phyloP scores from a whole-genome alignment of 1,140 invertebrate species.

The Ericerus pela region DNA sequence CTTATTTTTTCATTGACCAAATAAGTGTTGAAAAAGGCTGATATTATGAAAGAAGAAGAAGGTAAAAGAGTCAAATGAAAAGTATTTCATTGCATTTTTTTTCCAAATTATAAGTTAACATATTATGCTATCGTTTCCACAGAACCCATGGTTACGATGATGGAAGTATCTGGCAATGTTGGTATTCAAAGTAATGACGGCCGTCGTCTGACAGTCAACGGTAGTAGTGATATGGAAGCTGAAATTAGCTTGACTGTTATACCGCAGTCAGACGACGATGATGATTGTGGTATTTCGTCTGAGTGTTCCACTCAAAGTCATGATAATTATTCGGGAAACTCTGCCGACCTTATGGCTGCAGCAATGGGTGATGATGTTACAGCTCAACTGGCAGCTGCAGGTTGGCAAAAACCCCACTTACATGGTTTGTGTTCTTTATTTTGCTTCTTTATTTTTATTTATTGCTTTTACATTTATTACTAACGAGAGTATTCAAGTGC shows the following conservation, averaged over 20 bases:
- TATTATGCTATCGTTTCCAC: background rate
- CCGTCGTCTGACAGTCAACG: background rate
- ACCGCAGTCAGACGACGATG: constrained; percentile 38
- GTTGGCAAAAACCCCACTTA: constrained; percentile 43
- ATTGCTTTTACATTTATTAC: constrained; percentile 9
- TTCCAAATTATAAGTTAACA: background rate
- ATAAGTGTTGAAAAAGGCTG: background rate
- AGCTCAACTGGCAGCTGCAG: constrained; percentile 85
- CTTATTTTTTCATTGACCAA: background rate
- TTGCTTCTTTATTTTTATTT: constrained; percentile 14
- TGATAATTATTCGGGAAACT: constrained; percentile 45
- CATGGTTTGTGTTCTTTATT: constrained; percentile 34
- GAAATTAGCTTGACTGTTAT: constrained; percentile 10
- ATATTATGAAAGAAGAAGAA: constrained; percentile 2
- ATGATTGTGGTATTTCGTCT: constrained; percentile 52
- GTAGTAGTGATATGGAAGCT: constrained; percentile 6
- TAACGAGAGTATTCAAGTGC: too few species aligned
- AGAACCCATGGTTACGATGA: constrained; percentile 5
- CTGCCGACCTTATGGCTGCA: constrained; percentile 55
- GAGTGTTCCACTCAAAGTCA: constrained; percentile 31
- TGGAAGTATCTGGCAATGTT: constrained; percentile 5
- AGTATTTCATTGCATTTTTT: too few species aligned
- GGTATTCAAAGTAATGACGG: background rate
- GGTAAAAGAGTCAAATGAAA: too few species aligned
- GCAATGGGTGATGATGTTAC: constrained; percentile 86